A percentile compares a stretch with the other conserved stretches of the same genome.
These are phyloP conservation scores for Phymatocera aterrima DNA, from an alignment of 2,888 invertebrate species.

Conservation along the genomic window DNA sequence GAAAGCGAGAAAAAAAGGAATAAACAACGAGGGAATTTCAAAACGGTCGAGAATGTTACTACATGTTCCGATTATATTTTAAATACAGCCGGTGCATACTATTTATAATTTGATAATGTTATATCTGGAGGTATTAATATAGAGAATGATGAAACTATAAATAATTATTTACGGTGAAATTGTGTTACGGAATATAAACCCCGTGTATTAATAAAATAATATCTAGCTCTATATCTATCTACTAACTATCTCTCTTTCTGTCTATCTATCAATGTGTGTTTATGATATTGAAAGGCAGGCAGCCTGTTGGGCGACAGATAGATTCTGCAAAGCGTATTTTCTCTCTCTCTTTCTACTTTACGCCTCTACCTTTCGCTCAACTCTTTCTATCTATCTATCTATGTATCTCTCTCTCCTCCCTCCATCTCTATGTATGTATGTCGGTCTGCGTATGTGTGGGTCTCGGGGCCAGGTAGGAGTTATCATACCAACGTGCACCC, in stretches of 20 bases:
- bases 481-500: not conserved
- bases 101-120: no score
- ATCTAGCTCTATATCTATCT: not conserved
- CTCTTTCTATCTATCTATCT: conserved; percentile 43
- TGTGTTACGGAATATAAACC: not conserved
- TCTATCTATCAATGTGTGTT: not conserved
- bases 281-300: conserved; percentile 18
- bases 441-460: not conserved
- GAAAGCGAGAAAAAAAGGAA: no score
- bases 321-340: conserved; percentile 13
- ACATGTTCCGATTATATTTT: no score
- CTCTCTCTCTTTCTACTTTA: conserved; percentile 53
- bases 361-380: conserved; percentile 46
- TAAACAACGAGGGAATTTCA: no score
- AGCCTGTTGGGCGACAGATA: conserved; percentile 21
- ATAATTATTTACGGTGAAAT: not conserved
- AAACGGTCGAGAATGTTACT: no score
- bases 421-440: no score
- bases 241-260: not conserved
- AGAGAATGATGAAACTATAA: no score
- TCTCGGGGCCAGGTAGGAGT: not conserved
- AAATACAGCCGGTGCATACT: no score
- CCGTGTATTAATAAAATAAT: not conserved
- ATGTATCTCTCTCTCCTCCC: not conserved
- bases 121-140: no score